phyloP scores from a whole-genome alignment of 2,797 vertebrate genomes.

The Notamacropus eugenii region DNA sequence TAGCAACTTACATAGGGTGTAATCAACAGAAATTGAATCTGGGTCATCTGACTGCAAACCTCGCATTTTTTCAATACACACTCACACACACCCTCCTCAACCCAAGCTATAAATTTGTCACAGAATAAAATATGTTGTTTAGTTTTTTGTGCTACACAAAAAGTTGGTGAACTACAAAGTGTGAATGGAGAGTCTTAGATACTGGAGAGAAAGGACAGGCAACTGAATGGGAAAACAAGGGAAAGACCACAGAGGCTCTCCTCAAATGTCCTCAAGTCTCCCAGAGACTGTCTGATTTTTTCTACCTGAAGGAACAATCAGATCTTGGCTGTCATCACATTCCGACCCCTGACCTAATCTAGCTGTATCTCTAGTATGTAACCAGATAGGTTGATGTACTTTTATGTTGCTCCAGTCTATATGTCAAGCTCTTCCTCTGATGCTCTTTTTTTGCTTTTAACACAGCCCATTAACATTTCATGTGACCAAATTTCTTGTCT shows the following conservation, averaged over 20 bases:
- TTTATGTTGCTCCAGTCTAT: constrained; percentile 12
- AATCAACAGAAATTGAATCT: background rate
- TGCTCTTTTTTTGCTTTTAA: constrained; percentile 1
- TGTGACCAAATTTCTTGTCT: background rate
- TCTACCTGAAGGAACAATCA: background rate
- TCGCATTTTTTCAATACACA: background rate
- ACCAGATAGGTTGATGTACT: constrained; percentile 3
- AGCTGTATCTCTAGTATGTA: background rate
- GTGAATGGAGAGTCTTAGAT: background rate
- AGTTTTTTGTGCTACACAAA: background rate
- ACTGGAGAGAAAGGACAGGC: background rate
- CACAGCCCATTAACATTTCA: background rate
- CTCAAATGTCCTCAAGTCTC: background rate
- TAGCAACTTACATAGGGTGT: background rate
- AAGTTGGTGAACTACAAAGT: background rate
- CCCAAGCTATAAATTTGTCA: background rate
- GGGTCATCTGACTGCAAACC: background rate
- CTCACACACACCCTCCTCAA: too few relatives aligned
- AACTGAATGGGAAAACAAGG: background rate
- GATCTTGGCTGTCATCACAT: background rate
- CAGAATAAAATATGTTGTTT: background rate
- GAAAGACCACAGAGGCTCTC: background rate
- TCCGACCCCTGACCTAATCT: too few relatives aligned
- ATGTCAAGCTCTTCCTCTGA: constrained; percentile 45
- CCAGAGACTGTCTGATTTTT: background rate